Evolutionary conservation across 2,888 invertebrate species (phyloP).

Genomic region (Drosophila paramelanica): DNA sequence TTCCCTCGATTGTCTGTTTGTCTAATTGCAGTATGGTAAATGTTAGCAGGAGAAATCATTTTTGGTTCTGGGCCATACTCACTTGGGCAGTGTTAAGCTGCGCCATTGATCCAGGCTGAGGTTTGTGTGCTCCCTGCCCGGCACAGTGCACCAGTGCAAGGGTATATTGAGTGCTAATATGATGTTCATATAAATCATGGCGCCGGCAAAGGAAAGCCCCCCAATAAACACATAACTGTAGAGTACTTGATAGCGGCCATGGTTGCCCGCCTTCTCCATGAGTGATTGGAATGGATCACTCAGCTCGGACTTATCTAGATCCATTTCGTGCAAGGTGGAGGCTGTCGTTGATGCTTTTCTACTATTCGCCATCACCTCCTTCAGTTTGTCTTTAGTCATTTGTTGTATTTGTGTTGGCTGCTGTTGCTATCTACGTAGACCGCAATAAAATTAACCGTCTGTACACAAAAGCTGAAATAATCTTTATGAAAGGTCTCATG

Average conservation of each 20-base stretch:
- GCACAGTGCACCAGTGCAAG: constrained; percentile 87
- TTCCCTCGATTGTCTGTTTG: constrained; percentile 83
- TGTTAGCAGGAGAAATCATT: not conserved
- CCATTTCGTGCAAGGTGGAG: constrained; percentile 53
- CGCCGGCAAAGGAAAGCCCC: constrained; percentile 85
- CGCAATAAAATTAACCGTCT: constrained; percentile 17
- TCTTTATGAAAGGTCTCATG: constrained; percentile 38
- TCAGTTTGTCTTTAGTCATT: constrained; percentile 58
- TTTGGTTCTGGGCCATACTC: constrained; percentile 53
- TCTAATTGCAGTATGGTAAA: constrained; percentile 51
- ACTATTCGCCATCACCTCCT: constrained; percentile 42
- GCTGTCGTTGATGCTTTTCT: constrained; percentile 51
- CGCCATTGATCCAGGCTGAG: constrained; percentile 86
- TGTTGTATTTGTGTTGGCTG: constrained; percentile 15
- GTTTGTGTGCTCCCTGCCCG: constrained; percentile 85
- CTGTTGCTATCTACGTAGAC: constrained; percentile 19
- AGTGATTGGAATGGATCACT: constrained; percentile 86
- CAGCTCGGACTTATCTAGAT: constrained; percentile 63
- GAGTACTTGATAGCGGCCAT: constrained; percentile 86
- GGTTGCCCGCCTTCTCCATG: constrained; percentile 86
- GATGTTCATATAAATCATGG: constrained; percentile 86
- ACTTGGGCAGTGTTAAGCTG: constrained; percentile 86
- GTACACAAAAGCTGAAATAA: constrained; percentile 25
- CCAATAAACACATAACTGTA: constrained; percentile 86
- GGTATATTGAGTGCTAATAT: constrained; percentile 86